These are phyloP conservation scores for Oostethus manadensis DNA, from an alignment of 2,113 vertebrate species.

Conservation along the genomic window DNA sequence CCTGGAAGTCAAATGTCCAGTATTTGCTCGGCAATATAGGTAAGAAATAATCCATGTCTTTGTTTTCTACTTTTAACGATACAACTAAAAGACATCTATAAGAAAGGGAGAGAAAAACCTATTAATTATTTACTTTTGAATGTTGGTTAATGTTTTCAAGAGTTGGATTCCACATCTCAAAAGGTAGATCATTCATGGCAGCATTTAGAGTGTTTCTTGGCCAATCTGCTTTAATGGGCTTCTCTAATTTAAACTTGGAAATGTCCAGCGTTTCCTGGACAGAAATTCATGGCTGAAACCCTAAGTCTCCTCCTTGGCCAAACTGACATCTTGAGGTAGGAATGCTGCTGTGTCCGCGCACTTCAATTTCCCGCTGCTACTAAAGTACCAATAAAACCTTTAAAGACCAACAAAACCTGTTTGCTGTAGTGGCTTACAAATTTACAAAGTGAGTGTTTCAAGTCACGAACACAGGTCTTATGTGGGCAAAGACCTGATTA, in stretches of 20 bases:
- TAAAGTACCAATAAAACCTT: conserved; percentile 76
- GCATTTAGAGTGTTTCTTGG: conserved; percentile 34
- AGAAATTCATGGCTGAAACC: conserved; percentile 41
- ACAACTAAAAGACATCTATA: background rate
- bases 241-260: conserved; percentile 48
- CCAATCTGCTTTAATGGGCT: conserved; percentile 42
- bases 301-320: conserved; percentile 53
- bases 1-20: conserved; percentile 30
- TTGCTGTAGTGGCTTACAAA: conserved; percentile 71
- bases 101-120: background rate
- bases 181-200: conserved; percentile 22
- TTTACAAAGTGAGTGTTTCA: conserved; percentile 72
- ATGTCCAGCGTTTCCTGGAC: conserved; percentile 37
- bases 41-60: conserved; percentile 39
- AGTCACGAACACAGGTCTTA: conserved; percentile 73
- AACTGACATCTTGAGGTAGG: conserved; percentile 74
- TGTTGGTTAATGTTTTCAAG: background rate
- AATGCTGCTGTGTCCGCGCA: conserved; percentile 69
- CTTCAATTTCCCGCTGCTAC: conserved; percentile 69
- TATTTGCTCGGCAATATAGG: conserved; percentile 39
- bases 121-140: conserved; percentile 2
- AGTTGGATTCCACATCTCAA: conserved; percentile 12
- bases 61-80: background rate
- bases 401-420: conserved; percentile 72
- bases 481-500: conserved; percentile 53